Percentiles rank a stretch among this genome's conserved stretches.
These are phyloP conservation scores for Lepidurus arcticus DNA, from an alignment of 1,140 invertebrate species.

Conservation along the genomic window DNA sequence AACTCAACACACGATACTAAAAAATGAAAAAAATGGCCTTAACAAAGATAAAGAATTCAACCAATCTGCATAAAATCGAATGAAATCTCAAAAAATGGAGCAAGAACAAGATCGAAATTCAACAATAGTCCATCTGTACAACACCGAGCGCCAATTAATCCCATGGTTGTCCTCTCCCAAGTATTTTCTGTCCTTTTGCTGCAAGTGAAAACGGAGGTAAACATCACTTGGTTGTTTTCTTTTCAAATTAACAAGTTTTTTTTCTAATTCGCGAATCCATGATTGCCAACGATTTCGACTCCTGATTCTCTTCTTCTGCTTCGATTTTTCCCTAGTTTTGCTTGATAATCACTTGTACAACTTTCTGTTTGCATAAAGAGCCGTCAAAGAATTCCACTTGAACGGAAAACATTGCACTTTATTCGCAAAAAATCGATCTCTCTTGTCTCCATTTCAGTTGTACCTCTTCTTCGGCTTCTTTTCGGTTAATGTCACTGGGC, in stretches of 20 bases:
- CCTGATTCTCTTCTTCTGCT: not conserved
- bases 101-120: not conserved
- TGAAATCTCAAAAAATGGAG: not conserved
- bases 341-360: not conserved
- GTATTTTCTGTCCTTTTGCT: no score
- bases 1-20: not conserved
- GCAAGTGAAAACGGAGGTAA: no score
- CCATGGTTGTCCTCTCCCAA: no score
- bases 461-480: not conserved
- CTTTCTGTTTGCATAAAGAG: not conserved
- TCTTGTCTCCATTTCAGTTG: not conserved
- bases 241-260: no score
- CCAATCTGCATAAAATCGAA: not conserved
- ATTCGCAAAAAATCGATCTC: not conserved
- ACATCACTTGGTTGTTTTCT: no score
- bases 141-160: not conserved
- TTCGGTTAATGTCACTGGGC: no score
- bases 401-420: conserved; percentile 19
- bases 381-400: not conserved
- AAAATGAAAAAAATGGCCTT: not conserved
- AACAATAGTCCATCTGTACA: not conserved
- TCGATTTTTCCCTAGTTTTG: not conserved
- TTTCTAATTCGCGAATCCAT: not conserved
- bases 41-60: conserved; percentile 11
- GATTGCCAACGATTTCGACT: not conserved